Evolutionary conservation across 2,113 vertebrate species (phyloP).

Genomic region (Origma solitaria): DNA sequence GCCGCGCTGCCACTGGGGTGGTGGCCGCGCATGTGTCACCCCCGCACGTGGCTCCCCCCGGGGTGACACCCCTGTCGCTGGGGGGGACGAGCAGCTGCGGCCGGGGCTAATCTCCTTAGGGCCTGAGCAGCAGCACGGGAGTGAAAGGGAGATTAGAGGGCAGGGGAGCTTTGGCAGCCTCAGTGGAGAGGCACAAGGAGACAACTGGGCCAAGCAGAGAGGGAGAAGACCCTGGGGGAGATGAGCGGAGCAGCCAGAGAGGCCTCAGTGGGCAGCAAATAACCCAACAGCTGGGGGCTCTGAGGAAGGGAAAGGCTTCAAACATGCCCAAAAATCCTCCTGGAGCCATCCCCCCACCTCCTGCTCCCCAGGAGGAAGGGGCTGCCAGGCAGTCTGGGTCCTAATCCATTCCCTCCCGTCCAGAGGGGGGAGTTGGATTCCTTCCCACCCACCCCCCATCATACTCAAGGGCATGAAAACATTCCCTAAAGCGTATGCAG

Average conservation of each 20-base stretch:
- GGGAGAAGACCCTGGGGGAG: not conserved
- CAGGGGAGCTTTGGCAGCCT: not conserved
- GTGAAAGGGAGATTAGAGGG: slow-evolving; percentile 37
- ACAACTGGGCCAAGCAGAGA: not conserved
- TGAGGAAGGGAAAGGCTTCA: not conserved
- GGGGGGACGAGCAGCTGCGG: not conserved
- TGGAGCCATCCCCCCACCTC: not conserved
- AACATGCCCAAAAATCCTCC: not conserved
- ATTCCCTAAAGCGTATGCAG: not conserved
- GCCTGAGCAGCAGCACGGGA: not conserved
- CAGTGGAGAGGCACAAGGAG: not conserved
- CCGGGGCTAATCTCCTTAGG: slow-evolving; percentile 23
- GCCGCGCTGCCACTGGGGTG: not conserved
- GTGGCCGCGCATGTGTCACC: not conserved
- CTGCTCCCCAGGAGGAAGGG: not conserved
- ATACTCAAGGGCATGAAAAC: not conserved
- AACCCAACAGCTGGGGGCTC: not conserved
- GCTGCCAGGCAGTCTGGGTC: not conserved
- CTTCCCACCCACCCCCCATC: not conserved
- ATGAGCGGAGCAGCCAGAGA: not conserved
- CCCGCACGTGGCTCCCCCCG: not conserved
- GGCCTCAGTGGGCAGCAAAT: not conserved
- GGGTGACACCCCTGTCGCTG: not conserved
- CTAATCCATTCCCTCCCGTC: not conserved
- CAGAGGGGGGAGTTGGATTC: not conserved